Percentiles rank a stretch among this genome's conserved stretches.
Evolutionary conservation across 2,888 invertebrate genomes (phyloP).

Genomic region (Drosophila subsilvestris): DNA sequence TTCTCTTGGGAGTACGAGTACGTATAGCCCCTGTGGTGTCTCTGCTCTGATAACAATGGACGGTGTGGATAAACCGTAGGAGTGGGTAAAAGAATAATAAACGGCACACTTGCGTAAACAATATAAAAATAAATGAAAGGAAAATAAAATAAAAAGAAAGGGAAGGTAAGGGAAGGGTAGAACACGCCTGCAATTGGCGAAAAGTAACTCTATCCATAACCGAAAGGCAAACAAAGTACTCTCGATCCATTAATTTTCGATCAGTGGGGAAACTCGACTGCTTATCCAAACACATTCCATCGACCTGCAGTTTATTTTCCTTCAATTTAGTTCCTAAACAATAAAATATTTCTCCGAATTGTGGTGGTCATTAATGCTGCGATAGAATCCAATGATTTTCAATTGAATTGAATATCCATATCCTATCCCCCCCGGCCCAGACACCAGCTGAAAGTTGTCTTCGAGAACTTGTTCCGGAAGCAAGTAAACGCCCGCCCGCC

Average conservation of each 20-base stretch:
- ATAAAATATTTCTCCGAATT: slow-evolving; percentile 28
- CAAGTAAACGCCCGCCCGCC: neutral
- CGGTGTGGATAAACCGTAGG: slow-evolving; percentile 22
- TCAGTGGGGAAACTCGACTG: slow-evolving; percentile 17
- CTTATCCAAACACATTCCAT: slow-evolving; percentile 29
- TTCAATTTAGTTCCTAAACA: slow-evolving; percentile 32
- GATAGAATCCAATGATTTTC: slow-evolving; percentile 45
- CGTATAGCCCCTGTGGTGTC: too few relatives aligned
- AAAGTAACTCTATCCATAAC: slow-evolving; percentile 4
- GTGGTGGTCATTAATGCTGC: slow-evolving; percentile 32
- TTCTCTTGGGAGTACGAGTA: slow-evolving; percentile 3
- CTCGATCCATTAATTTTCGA: slow-evolving; percentile 10
- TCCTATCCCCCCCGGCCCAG: slow-evolving; percentile 19
- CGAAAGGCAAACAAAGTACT: slow-evolving; percentile 26
- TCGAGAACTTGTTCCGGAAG: slow-evolving; percentile 50
- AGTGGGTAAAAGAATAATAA: slow-evolving; percentile 18
- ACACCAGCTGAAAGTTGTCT: slow-evolving; percentile 25
- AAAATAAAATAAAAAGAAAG: slow-evolving; percentile 19
- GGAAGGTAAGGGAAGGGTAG: neutral
- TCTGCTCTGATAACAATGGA: slow-evolving; percentile 24
- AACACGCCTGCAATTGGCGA: slow-evolving; percentile 32
- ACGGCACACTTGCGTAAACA: slow-evolving; percentile 48
- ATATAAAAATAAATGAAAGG: slow-evolving; percentile 14
- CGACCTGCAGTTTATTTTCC: slow-evolving; percentile 26
- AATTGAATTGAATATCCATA: slow-evolving; percentile 50